Evolutionary conservation across 2,888 invertebrate genomes (phyloP).

Genomic region (Actias luna): DNA sequence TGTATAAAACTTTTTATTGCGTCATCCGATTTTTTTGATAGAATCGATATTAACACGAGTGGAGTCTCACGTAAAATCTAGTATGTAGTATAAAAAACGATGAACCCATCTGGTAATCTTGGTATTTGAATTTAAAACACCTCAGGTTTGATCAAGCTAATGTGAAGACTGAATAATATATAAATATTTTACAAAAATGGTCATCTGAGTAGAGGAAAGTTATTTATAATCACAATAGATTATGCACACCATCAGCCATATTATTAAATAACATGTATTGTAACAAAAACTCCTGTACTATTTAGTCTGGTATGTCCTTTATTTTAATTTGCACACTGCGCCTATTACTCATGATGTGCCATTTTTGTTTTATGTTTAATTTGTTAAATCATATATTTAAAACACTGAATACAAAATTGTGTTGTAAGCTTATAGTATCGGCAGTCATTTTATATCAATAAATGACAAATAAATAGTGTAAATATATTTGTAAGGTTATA

Average conservation of each 20-base stretch:
- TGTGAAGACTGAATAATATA: conserved; percentile 2
- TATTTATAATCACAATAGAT: neutral
- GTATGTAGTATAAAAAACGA: too few relatives aligned
- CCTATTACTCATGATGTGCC: conserved; percentile 1
- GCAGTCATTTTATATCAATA: neutral
- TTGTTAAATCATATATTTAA: neutral
- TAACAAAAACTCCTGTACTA: neutral
- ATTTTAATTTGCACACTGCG: neutral
- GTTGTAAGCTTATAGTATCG: neutral
- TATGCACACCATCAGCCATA: neutral
- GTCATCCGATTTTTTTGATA: too few relatives aligned
- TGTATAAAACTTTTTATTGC: too few relatives aligned
- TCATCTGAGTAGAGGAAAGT: neutral
- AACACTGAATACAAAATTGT: neutral
- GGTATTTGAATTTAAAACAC: neutral
- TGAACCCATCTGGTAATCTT: too few relatives aligned
- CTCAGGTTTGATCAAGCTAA: conserved; percentile 1
- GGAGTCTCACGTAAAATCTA: too few relatives aligned
- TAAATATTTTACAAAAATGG: neutral
- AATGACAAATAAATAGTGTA: conserved; percentile 7
- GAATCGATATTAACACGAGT: too few relatives aligned
- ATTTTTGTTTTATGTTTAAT: neutral
- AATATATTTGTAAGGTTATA: neutral
- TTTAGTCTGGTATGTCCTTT: neutral
- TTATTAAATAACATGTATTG: neutral